These are phyloP conservation scores for Mormyrus lacerda DNA, from an alignment of 2,113 vertebrate species.

Conservation along the genomic window DNA sequence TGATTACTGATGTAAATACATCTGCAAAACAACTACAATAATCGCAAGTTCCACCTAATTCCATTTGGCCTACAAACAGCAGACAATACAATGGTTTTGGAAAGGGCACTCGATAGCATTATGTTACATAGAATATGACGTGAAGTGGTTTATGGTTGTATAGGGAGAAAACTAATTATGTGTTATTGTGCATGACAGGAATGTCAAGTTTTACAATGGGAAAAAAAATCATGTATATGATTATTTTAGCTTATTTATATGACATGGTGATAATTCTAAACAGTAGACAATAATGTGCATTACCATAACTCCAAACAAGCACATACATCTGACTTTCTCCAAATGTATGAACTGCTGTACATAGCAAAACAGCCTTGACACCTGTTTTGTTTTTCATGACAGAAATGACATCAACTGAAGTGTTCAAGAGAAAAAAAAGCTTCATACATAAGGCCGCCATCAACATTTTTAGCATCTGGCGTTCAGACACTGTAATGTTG, in stretches of 20 bases:
- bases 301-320: not conserved
- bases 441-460: not conserved
- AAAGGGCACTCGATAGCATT: not conserved
- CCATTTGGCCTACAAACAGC: not conserved
- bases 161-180: not conserved
- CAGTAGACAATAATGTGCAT: not conserved
- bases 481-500: constrained; percentile 44
- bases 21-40: not conserved
- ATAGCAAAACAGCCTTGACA: not conserved
- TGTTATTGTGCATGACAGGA: not conserved
- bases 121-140: not conserved
- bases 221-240: too few species aligned
- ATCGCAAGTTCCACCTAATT: not conserved
- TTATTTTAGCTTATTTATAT: not conserved
- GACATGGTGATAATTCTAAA: not conserved
- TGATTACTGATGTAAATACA: not conserved
- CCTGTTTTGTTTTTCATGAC: constrained; percentile 11
- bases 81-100: not conserved
- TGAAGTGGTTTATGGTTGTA: not conserved
- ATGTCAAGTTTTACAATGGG: not conserved
- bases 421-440: not conserved
- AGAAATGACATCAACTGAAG: not conserved
- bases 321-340: not conserved
- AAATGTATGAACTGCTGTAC: not conserved
- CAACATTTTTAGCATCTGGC: constrained; percentile 14